Evolutionary conservation across 1,140 invertebrate genomes (phyloP).

Genomic region (Neodiprion pinetum): DNA sequence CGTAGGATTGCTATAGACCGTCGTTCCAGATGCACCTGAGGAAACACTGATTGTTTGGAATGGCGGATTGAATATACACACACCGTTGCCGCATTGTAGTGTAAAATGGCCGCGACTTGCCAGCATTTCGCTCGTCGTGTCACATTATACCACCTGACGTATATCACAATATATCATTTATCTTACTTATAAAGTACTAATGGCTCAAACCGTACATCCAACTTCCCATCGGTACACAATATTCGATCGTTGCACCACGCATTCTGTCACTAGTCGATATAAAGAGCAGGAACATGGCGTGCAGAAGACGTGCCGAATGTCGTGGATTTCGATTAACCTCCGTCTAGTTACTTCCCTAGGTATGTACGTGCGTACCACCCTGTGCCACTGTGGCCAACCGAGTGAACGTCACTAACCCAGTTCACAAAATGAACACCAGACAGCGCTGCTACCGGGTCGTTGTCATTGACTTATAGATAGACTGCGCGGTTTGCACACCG

Average conservation of each 20-base stretch:
- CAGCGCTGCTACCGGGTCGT: background rate
- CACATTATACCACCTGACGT: background rate
- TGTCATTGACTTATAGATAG: too few relatives aligned
- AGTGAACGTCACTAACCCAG: background rate
- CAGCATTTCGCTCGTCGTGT: conserved; percentile 27
- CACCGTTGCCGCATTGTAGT: conserved; percentile 72
- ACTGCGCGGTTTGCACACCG: too few relatives aligned
- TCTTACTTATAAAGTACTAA: background rate
- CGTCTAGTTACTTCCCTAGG: conserved; percentile 3
- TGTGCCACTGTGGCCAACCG: background rate
- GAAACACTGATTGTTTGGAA: conserved; percentile 71
- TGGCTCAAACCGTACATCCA: background rate
- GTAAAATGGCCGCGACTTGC: conserved; percentile 70
- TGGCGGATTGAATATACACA: conserved; percentile 68
- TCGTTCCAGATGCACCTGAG: conserved; percentile 64
- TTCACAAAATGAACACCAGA: background rate
- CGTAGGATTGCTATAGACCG: conserved; percentile 59
- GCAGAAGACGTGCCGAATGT: conserved; percentile 6
- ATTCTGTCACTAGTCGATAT: conserved; percentile 7
- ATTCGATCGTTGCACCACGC: background rate
- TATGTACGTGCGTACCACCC: background rate
- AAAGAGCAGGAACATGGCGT: conserved; percentile 4
- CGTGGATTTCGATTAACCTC: conserved; percentile 1
- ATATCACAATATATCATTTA: background rate
- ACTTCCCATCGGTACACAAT: background rate